phyloP scores from a whole-genome alignment of 2,113 vertebrate species.

The Daubentonia madagascariensis region DNA sequence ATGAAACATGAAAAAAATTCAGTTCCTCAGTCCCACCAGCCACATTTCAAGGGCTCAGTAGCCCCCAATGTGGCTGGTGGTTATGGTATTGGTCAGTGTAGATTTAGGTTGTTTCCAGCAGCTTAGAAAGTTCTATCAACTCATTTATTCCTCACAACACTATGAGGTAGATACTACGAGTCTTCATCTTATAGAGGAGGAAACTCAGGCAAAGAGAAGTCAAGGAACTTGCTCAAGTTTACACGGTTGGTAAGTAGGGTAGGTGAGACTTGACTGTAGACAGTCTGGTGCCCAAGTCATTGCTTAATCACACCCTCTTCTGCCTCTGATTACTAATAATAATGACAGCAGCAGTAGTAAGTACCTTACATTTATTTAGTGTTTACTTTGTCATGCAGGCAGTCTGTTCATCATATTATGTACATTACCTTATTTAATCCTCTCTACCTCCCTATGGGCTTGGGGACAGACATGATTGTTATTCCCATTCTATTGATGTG shows the following conservation, averaged over 20 bases:
- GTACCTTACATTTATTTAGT: not conserved
- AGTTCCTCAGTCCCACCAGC: not conserved
- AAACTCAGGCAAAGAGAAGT: not conserved
- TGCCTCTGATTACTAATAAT: not conserved
- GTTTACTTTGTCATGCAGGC: not conserved
- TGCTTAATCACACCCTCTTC: accelerated
- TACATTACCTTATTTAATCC: not conserved
- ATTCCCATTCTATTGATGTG: not conserved
- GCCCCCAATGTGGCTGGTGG: not conserved
- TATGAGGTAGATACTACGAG: not conserved
- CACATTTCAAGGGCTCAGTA: not conserved
- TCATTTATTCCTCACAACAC: not conserved
- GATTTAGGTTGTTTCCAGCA: not conserved
- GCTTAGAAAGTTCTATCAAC: not conserved
- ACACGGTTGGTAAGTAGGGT: not conserved
- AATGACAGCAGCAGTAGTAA: not conserved
- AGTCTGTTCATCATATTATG: not conserved
- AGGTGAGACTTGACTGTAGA: not conserved
- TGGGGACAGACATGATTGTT: not conserved
- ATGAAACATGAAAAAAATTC: not conserved
- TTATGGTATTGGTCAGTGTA: accelerated
- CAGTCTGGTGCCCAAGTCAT: too few relatives aligned
- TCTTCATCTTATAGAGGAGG: not conserved
- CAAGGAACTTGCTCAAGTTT: not conserved
- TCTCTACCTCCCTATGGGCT: not conserved